These are phyloP conservation scores for Aleiodes sp. DNA, from an alignment of 1,140 invertebrate genomes.

Conservation along the genomic window DNA sequence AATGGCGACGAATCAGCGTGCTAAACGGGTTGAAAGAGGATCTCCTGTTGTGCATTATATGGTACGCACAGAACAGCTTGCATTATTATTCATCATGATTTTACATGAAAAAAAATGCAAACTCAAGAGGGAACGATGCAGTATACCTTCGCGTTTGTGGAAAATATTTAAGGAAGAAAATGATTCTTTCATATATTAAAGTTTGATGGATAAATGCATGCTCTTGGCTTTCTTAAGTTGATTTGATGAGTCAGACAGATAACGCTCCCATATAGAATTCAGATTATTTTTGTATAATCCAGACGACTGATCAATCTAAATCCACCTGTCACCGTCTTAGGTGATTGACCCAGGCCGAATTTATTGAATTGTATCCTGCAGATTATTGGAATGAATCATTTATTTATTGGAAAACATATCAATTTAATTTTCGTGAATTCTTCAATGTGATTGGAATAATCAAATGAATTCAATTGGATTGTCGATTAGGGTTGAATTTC, in stretches of 20 bases:
- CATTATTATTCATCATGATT: not conserved
- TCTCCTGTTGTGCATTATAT: not conserved
- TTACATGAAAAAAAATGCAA: not conserved
- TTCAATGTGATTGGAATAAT: no score
- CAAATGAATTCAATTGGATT: no score
- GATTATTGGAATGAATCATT: not conserved
- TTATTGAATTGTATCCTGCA: no score
- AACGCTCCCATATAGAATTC: slow-evolving; percentile 19
- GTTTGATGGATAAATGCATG: slow-evolving; percentile 37
- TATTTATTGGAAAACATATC: no score
- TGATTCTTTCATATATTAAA: slow-evolving; percentile 27
- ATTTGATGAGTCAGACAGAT: slow-evolving; percentile 57
- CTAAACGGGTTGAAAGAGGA: not conserved
- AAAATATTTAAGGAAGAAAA: not conserved
- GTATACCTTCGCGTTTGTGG: no score
- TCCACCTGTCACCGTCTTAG: not conserved
- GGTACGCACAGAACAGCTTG: not conserved
- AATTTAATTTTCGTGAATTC: no score
- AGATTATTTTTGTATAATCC: not conserved
- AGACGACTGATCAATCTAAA: not conserved
- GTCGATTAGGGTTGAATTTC: no score
- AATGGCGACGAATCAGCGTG: slow-evolving; percentile 52
- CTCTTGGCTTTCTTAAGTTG: slow-evolving; percentile 41
- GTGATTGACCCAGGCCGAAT: not conserved
- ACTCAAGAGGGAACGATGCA: no score